phyloP scores from a whole-genome alignment of 35 echinoderm and acorn worm genomes.

The Patiria miniata region DNA sequence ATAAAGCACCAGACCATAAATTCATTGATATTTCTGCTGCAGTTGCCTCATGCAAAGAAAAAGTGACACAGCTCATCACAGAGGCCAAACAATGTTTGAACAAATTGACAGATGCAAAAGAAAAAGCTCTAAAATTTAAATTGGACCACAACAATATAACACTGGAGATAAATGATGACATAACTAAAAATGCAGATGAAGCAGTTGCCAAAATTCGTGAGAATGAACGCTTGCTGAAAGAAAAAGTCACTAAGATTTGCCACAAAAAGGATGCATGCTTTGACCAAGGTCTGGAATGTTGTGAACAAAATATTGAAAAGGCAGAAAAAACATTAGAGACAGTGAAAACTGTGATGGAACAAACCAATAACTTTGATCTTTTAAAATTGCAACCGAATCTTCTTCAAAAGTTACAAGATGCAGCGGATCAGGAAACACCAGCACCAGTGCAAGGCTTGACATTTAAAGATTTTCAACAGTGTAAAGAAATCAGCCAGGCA shows the following conservation, averaged over 20 bases:
- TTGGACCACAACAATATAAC: background rate
- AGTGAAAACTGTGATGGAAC: background rate
- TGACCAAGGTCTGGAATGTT: background rate
- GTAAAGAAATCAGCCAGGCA: background rate
- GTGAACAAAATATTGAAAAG: background rate
- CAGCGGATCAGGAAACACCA: background rate
- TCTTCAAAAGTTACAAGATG: background rate
- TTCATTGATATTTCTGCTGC: background rate
- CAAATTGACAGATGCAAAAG: background rate
- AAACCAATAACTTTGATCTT: background rate
- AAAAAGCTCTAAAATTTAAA: background rate
- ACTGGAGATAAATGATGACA: background rate
- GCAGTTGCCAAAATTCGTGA: background rate
- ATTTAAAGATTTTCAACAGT: background rate
- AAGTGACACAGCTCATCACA: background rate
- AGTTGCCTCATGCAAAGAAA: background rate
- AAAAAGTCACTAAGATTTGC: background rate
- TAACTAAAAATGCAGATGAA: background rate
- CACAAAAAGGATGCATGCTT: background rate
- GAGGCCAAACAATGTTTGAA: background rate
- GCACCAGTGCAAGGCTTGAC: background rate
- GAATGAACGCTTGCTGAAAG: background rate
- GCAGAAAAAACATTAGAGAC: background rate
- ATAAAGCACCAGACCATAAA: background rate
- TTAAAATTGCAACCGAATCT: background rate